phyloP scores from a whole-genome alignment of 2,113 vertebrate species.

The Malurus elegans region DNA sequence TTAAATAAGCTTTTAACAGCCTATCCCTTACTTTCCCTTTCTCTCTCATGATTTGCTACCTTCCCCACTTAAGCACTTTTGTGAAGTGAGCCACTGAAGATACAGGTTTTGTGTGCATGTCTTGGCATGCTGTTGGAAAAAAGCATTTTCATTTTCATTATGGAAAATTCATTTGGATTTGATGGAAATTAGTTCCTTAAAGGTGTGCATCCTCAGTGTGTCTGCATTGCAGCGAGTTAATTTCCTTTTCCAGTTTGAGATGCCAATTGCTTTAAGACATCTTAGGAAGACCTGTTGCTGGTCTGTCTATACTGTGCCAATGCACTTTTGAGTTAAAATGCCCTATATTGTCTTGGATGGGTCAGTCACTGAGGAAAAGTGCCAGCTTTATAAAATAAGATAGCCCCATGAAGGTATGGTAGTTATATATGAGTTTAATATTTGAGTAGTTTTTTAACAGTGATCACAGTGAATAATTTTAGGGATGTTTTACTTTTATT shows the following conservation, averaged over 20 bases:
- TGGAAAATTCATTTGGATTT: neutral
- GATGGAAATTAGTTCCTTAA: neutral
- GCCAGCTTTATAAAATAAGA: neutral
- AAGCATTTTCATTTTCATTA: neutral
- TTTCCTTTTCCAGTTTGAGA: neutral
- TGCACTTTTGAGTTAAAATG: neutral
- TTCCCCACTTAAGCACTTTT: neutral
- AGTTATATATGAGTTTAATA: neutral
- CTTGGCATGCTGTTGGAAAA: neutral
- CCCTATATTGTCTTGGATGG: neutral
- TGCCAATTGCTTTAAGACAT: neutral
- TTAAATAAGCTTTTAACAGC: neutral
- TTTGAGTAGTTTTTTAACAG: neutral
- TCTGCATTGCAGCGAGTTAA: neutral
- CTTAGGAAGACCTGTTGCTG: neutral
- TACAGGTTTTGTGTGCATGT: neutral
- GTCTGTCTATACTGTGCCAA: neutral
- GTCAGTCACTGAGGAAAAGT: neutral
- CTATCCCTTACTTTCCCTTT: neutral
- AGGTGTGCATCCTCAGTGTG: neutral
- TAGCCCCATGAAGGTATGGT: neutral
- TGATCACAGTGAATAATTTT: neutral
- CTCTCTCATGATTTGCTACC: neutral
- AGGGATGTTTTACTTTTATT: neutral
- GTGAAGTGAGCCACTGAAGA: neutral